phyloP scores from a whole-genome alignment of 1,140 invertebrate genomes.

The Aleiodes sp. region DNA sequence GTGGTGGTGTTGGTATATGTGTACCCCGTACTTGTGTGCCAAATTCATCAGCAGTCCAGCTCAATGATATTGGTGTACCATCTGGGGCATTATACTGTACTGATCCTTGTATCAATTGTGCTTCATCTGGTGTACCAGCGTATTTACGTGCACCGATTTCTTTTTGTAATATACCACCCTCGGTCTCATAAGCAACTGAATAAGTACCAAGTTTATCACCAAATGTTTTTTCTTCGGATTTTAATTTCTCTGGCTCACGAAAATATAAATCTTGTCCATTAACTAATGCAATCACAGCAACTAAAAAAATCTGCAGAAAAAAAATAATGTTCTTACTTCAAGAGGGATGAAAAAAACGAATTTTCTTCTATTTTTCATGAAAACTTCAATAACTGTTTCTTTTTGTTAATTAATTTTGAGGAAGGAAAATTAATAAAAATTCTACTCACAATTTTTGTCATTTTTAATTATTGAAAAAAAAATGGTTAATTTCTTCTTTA shows the following conservation, averaged over 20 bases:
- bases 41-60: slow-evolving; percentile 67
- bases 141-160: slow-evolving; percentile 64
- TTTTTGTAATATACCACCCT: slow-evolving; percentile 64
- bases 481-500: too few species aligned
- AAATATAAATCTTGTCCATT: slow-evolving; percentile 52
- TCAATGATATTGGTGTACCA: slow-evolving; percentile 63
- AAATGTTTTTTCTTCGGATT: slow-evolving; percentile 51
- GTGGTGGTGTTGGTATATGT: slow-evolving; percentile 68
- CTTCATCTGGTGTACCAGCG: slow-evolving; percentile 60
- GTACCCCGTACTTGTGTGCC: slow-evolving; percentile 68
- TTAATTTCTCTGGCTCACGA: slow-evolving; percentile 57
- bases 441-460: slow-evolving; percentile 1
- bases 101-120: slow-evolving; percentile 66
- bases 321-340: neutral
- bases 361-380: too few species aligned
- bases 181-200: slow-evolving; percentile 63
- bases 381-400: too few species aligned
- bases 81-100: slow-evolving; percentile 70
- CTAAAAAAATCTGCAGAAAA: slow-evolving; percentile 13
- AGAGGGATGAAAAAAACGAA: too few species aligned
- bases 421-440: neutral
- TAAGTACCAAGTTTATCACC: slow-evolving; percentile 60
- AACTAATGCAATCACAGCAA: neutral
- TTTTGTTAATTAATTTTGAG: too few species aligned
- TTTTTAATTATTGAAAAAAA: neutral